phyloP scores from a whole-genome alignment of 1,140 invertebrate genomes.

The Melanaphis sacchari region DNA sequence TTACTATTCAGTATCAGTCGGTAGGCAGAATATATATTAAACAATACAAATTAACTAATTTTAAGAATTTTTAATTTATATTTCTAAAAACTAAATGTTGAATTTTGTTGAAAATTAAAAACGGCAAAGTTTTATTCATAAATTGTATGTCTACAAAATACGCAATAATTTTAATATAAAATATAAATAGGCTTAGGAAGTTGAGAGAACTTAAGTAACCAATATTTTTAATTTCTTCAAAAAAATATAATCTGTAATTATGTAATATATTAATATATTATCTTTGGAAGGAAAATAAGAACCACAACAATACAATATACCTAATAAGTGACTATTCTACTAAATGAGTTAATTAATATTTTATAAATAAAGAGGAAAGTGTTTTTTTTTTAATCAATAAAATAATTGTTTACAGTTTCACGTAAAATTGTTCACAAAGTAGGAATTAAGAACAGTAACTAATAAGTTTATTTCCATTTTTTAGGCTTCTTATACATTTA shows the following conservation, averaged over 20 bases:
- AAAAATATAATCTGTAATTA: not conserved
- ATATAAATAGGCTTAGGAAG: no score
- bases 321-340: not conserved
- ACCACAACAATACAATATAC: not conserved
- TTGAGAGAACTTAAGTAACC: not conserved
- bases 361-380: not conserved
- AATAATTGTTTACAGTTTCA: not conserved
- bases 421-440: not conserved
- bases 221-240: not conserved
- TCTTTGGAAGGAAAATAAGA: fast-evolving
- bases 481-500: no score
- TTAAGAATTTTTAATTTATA: not conserved
- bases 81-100: not conserved
- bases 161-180: no score
- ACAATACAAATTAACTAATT: not conserved
- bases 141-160: no score
- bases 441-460: not conserved
- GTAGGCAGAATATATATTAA: no score
- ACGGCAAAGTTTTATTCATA: not conserved
- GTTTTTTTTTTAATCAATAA: not conserved
- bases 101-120: not conserved
- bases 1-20: no score
- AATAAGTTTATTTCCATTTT: not conserved
- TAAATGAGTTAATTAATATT: not conserved
- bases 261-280: not conserved